Percentiles rank a stretch among this genome's conserved stretches.
Conservation (phyloP, 1,140 invertebrate species). For the Oncopodura yosiiana region DNA sequence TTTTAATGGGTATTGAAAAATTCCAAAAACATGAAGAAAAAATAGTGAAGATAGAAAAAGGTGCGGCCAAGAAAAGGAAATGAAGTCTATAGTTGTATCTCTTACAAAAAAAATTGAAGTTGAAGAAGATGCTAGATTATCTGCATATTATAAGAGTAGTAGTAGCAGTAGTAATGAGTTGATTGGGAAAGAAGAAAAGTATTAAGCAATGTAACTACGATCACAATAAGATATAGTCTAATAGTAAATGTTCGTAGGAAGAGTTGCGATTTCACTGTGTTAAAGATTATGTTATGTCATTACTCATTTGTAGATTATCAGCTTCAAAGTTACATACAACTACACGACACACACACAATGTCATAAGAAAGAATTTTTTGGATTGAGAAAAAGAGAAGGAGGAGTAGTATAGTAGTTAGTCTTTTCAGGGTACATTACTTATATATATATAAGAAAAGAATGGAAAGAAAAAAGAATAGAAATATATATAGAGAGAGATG, state of each 20-base stretch:
- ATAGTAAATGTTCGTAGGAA: too few species aligned
- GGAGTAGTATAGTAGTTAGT: conserved; percentile 12
- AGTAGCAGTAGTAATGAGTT: background rate
- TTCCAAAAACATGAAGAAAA: conserved; percentile 33
- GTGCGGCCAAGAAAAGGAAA: conserved; percentile 3
- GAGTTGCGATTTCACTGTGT: too few species aligned
- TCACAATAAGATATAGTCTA: too few species aligned
- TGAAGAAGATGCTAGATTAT: background rate
- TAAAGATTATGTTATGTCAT: too few species aligned
- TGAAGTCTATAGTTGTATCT: conserved; percentile 2
- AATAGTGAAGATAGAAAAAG: conserved; percentile 6
- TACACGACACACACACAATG: too few species aligned
- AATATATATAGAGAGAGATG: too few species aligned
- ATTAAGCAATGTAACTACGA: too few species aligned
- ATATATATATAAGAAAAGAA: too few species aligned
- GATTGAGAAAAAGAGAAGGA: background rate
- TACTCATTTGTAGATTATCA: too few species aligned
- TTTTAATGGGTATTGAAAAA: conserved; percentile 36
- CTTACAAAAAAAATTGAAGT: background rate
- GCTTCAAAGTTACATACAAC: too few species aligned
- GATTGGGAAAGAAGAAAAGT: too few species aligned
- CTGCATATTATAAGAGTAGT: background rate
- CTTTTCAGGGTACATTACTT: background rate
- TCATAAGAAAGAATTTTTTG: background rate
- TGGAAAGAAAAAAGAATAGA: too few species aligned